Evolutionary conservation across 2,113 vertebrate species (phyloP), one percentile per base, ranked within the genome.

Genomic region (Festucalex cinctus): DNA sequence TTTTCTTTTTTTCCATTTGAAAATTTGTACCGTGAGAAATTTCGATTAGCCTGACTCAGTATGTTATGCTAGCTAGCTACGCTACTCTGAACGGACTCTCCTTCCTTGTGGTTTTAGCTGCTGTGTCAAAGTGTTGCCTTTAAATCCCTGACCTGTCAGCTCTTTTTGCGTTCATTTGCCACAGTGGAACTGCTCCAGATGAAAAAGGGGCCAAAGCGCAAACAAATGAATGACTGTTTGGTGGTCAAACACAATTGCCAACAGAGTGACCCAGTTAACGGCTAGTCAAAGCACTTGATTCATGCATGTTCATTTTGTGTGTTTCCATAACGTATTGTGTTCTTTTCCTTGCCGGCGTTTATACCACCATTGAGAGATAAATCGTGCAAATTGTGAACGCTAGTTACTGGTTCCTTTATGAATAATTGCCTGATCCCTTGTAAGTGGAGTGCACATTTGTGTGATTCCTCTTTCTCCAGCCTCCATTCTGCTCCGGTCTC

Each of bases 181-280:
- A 85, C 83, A 58, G 82, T 86, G 85, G 83, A 87, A 83, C 81
- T 83, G 85, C 80, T 87, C 83, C 83, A 88, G 85, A 88, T 86
- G 78, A 87, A 85, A 85, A 90, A 43, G 79, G 78, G 86, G 85
- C 80, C 86, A 83, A 66, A 75, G 81, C 81, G 65, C 69, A 83
- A 81, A 85, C 86, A 78, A 85, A 80, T 86, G 86, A 88, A 85
- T 81, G 87, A 88, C 75, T 88, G 85, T 88, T 88, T 85, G 83
- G 69, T 83, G 88, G 89, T 89, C 87, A 78, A 83, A 88, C 85
- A 89, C 86, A 90, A 89, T 89, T 85, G 80, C 85, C 82, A 77
- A 78, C 78, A 75, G 85, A 86, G 82, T 89, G 87, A 89, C 87
- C 87, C 85, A 87, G 82, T 90, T 89, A 79, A 75, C 77, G 71